A percentile compares a stretch with the other conserved stretches of the same genome.
Conservation (phyloP, 2,797 vertebrate genomes). For the Anguilla anguilla region DNA sequence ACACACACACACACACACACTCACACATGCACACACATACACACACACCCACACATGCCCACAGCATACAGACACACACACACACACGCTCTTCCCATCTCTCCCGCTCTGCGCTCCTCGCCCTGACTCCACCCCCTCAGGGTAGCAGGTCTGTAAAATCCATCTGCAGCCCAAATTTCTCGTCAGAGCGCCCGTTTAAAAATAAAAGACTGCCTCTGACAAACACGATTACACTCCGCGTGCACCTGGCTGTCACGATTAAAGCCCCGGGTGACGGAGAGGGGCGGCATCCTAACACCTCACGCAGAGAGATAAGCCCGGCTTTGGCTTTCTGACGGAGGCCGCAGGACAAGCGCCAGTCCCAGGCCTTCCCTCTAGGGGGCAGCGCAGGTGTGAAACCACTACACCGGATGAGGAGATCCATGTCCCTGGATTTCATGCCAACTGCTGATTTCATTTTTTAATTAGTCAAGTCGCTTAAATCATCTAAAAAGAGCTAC, state of each 20-base stretch:
- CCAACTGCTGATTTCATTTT: too few relatives aligned
- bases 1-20: slow-evolving; percentile 23
- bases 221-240: slow-evolving; percentile 76
- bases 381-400: slow-evolving; percentile 10
- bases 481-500: too few relatives aligned
- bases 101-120: slow-evolving; percentile 39
- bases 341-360: slow-evolving; percentile 46
- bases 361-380: slow-evolving; percentile 49
- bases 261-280: slow-evolving; percentile 69
- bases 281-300: slow-evolving; percentile 68
- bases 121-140: slow-evolving; percentile 54
- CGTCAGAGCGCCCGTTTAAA: slow-evolving; percentile 72
- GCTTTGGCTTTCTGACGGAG: slow-evolving; percentile 42
- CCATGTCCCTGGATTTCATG: too few relatives aligned
- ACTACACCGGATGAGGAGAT: background rate
- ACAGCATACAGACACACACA: background rate
- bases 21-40: slow-evolving; percentile 19
- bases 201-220: slow-evolving; percentile 68
- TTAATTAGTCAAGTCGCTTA: too few relatives aligned
- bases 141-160: slow-evolving; percentile 56
- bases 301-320: slow-evolving; percentile 62
- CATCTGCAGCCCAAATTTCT: slow-evolving; percentile 67
- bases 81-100: slow-evolving; percentile 21
- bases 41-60: slow-evolving; percentile 6
- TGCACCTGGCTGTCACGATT: slow-evolving; percentile 76